Evolutionary conservation across 2,888 invertebrate species (phyloP).

Genomic region (Perizoma flavofasciatum): DNA sequence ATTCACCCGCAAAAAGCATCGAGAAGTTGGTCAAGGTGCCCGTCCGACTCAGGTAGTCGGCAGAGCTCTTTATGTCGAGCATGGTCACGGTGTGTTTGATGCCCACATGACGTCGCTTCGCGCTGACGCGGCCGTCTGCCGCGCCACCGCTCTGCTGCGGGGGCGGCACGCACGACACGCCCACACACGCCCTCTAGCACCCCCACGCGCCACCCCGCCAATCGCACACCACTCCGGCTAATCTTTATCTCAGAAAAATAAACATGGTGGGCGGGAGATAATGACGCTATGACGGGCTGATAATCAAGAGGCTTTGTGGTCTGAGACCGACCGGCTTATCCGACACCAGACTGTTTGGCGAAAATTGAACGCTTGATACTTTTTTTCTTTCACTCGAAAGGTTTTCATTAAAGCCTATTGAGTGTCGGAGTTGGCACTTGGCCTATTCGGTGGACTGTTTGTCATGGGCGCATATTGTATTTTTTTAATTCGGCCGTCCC

Average conservation of each 20-base stretch:
- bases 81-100: conserved; percentile 78
- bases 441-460: conserved; percentile 52
- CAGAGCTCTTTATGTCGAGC: conserved; percentile 96
- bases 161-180: conserved; percentile 58
- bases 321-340: conserved; percentile 66
- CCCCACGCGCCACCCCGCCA: conserved; percentile 66
- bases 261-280: conserved; percentile 81
- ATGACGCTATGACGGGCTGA: conserved; percentile 72
- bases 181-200: conserved; percentile 57
- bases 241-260: conserved; percentile 84
- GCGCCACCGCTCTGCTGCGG: conserved; percentile 27
- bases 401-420: conserved; percentile 59
- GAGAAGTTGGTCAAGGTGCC: conserved; percentile 97
- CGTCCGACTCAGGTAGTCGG: conserved; percentile 95
- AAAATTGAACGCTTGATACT: conserved; percentile 63
- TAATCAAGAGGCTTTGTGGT: conserved; percentile 80
- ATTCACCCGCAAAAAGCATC: conserved; percentile 96
- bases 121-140: conserved; percentile 38
- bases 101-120: conserved; percentile 54
- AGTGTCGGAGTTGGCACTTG: conserved; percentile 52
- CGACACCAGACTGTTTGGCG: conserved; percentile 69
- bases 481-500: conserved; percentile 56
- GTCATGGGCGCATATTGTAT: conserved; percentile 61
- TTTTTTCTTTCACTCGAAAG: conserved; percentile 50
- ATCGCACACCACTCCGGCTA: conserved; percentile 76